Evolutionary conservation across 2,888 invertebrate species (phyloP).

Genomic region (Heliconius ismenius): DNA sequence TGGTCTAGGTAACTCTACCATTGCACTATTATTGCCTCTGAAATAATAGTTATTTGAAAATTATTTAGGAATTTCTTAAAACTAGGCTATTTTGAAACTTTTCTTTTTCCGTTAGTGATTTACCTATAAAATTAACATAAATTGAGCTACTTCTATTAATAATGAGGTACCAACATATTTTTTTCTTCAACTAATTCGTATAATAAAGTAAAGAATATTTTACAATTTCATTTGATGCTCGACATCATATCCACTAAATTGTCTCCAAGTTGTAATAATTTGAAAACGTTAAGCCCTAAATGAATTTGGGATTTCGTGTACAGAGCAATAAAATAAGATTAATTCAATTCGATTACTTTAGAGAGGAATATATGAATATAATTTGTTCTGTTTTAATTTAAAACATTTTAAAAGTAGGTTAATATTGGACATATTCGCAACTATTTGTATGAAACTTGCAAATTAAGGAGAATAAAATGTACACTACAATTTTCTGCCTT

Average conservation of each 20-base stretch:
- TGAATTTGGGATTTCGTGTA: slow-evolving; percentile 41
- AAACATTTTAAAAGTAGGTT: not conserved
- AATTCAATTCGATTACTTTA: slow-evolving; percentile 21
- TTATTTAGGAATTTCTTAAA: too few species aligned
- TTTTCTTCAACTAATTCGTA: not conserved
- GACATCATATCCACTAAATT: slow-evolving; percentile 64
- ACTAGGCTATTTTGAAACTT: too few species aligned
- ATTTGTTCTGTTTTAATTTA: slow-evolving; percentile 6
- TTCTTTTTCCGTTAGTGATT: too few species aligned
- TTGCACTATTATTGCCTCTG: too few species aligned
- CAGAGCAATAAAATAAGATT: slow-evolving; percentile 27
- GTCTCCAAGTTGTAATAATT: slow-evolving; percentile 74
- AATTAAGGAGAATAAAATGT: too few species aligned
- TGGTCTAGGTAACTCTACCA: too few species aligned
- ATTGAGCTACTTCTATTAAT: too few species aligned
- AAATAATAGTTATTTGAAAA: too few species aligned
- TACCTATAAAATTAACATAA: too few species aligned
- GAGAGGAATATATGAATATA: slow-evolving; percentile 3
- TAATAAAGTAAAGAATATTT: not conserved
- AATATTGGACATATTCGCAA: not conserved
- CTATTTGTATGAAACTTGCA: not conserved
- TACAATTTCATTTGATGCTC: slow-evolving; percentile 13
- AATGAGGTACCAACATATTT: too few species aligned
- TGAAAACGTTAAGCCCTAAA: slow-evolving; percentile 54
- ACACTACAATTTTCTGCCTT: not conserved